A percentile compares a stretch with the other conserved stretches of the same genome.
phyloP scores from a whole-genome alignment of 2,888 invertebrate genomes.

The Metopia argyrocephala region DNA sequence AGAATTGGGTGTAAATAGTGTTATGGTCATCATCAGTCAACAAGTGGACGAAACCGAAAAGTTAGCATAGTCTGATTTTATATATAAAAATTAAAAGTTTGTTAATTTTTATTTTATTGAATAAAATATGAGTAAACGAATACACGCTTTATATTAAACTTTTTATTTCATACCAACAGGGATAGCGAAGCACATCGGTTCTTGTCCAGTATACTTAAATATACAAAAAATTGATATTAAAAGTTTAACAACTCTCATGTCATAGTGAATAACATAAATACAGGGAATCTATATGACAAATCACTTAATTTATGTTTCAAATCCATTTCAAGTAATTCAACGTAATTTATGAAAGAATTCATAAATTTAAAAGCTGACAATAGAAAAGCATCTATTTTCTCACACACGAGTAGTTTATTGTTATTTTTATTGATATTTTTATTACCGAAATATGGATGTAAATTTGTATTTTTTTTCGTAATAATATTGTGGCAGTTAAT shows the following conservation, averaged over 20 bases:
- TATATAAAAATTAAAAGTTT: no score
- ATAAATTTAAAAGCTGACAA: slow-evolving; percentile 54
- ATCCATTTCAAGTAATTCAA: slow-evolving; percentile 53
- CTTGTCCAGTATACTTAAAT: no score
- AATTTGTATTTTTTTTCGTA: neutral
- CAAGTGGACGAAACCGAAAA: no score
- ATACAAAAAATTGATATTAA: neutral
- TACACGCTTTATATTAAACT: no score
- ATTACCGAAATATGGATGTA: neutral
- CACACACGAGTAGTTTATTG: slow-evolving; percentile 23
- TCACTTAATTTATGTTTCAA: slow-evolving; percentile 54
- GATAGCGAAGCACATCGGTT: no score
- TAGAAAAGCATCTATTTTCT: no score
- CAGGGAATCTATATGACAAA: slow-evolving; percentile 34
- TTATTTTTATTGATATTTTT: neutral
- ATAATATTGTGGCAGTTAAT: neutral
- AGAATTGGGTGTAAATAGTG: no score
- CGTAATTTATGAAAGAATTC: slow-evolving; percentile 42
- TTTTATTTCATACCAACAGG: no score
- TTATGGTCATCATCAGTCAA: no score
- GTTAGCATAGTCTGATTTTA: no score
- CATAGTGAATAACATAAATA: neutral
- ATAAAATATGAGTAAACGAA: no score
- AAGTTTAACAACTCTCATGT: neutral
- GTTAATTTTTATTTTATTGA: no score